Base-by-base conservation (phyloP, 2,797 vertebrate genomes). In the Neomorphus geoffroyi region DNA sequence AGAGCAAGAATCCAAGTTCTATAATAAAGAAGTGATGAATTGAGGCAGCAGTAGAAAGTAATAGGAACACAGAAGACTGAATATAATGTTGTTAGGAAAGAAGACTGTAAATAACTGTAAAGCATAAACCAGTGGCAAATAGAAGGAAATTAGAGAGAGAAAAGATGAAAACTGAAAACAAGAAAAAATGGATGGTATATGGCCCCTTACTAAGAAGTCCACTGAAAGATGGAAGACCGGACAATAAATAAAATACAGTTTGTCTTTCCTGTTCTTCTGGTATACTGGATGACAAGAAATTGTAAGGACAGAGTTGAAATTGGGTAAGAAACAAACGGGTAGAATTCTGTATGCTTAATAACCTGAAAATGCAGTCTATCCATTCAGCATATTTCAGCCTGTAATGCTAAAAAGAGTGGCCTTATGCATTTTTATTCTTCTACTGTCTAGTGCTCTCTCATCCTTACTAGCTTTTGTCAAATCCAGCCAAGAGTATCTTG, bases 41-140 rank as follows among this genome's bases (percentile, higher is more conserved):
- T 80, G 88, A 94, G 88, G 85, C 56, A 90, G 93, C 58, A 73
- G 51, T 17, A 88, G 83, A 96, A 94, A 95, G 71, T 48, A 88
- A 92, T 94, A 94, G 86, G 86, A 94, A 95, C 45, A 92, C 90
- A 95, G 79, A 71, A 83, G 41, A 65, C 96, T 95, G 95, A 96
- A 96, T 72, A 91, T n/a, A 71, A 93, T 81, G 53, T 74, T 62
- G 54, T 41, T 85, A 48, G 86, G 82, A 89, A 86, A 86, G 80
- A 90, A 92, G 73, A 56, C 56, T 54, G 41, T 54, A 58, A 93
- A 72, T n/a, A 96, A 96, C 86, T 69, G 64, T 66, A 96, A 93
- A 90, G 64, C 83, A 57, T 66, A 85, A 72, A 80, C 35, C 37
- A 82, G 88, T 18, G 11, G 14, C 48, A 92, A 58, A 67, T 7